phyloP scores from a whole-genome alignment of 2,888 invertebrate species.

The Corythucha ciliata region DNA sequence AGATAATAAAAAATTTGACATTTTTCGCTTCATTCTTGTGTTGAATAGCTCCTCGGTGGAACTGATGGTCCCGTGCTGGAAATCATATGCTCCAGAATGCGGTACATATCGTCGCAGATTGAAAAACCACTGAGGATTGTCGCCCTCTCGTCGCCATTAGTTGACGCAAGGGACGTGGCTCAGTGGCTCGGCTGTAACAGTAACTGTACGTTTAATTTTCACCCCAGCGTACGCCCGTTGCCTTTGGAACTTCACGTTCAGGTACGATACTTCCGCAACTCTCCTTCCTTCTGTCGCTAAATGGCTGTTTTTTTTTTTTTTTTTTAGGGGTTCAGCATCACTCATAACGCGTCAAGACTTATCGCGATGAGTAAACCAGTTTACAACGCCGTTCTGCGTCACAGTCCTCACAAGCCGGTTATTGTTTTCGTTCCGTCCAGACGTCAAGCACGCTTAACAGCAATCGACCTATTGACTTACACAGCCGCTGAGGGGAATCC shows the following conservation, averaged over 20 bases:
- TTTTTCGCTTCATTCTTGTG: constrained; percentile 4
- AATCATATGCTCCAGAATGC: constrained; percentile 80
- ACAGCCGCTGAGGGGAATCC: constrained; percentile 83
- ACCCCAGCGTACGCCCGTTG: constrained; percentile 91
- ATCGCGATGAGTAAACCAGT: constrained; percentile 97
- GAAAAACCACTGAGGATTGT: constrained; percentile 84
- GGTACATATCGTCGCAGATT: constrained; percentile 93
- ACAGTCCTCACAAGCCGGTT: constrained; percentile 75
- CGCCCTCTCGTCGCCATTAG: constrained; percentile 83
- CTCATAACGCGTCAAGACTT: constrained; percentile 91
- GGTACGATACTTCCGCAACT: constrained; percentile 23
- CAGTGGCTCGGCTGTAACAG: constrained; percentile 94
- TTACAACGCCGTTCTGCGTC: constrained; percentile 80
- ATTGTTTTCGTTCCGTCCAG: constrained; percentile 86
- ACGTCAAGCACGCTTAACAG: constrained; percentile 84
- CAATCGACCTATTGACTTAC: constrained; percentile 89
- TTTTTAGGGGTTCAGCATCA: constrained; percentile 83
- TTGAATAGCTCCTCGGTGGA: constrained; percentile 60
- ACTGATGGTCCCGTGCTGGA: constrained; percentile 91
- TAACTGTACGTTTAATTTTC: constrained; percentile 94
- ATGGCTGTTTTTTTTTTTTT: constrained; percentile 4
- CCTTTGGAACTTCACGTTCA: constrained; percentile 91
- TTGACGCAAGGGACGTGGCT: constrained; percentile 89
- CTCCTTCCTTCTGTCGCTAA: background rate
- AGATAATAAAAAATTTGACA: too few species aligned